Evolutionary conservation across 2,888 invertebrate species (phyloP).

Genomic region (Limenitis camilla): DNA sequence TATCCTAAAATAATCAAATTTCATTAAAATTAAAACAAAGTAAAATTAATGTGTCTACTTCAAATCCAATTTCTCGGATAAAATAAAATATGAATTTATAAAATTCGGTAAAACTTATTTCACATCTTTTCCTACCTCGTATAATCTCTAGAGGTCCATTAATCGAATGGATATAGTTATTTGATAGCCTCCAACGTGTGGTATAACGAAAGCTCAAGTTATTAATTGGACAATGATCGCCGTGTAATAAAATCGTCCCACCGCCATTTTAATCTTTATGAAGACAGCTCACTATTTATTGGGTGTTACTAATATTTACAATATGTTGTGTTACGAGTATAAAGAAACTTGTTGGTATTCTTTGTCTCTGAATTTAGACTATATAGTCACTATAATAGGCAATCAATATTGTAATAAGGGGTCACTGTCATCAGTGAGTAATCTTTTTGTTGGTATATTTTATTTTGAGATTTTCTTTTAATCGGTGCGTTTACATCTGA

Average conservation of each 20-base stretch:
- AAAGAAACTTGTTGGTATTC: too few species aligned
- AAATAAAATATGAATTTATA: background rate
- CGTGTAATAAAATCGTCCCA: conserved; percentile 35
- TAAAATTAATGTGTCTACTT: too few species aligned
- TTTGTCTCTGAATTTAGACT: too few species aligned
- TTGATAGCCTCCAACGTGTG: conserved; percentile 10
- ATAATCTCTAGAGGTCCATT: background rate
- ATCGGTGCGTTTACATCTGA: too few species aligned
- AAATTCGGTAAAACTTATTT: background rate
- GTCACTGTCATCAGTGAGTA: too few species aligned
- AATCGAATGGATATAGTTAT: conserved; percentile 4
- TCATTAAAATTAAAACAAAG: too few species aligned
- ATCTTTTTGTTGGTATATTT: too few species aligned
- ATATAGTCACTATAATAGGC: too few species aligned
- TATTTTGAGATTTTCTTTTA: too few species aligned
- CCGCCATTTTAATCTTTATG: conserved; percentile 33
- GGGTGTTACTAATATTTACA: background rate
- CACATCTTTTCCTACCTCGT: background rate
- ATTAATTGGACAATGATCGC: conserved; percentile 44
- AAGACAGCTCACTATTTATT: conserved; percentile 31
- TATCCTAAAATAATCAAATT: too few species aligned
- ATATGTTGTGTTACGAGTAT: background rate
- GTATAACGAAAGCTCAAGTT: conserved; percentile 6
- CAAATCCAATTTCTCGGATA: background rate
- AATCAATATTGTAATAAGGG: too few species aligned